phyloP scores from a whole-genome alignment of 2,113 vertebrate species.

The Pelmatolapia mariae region DNA sequence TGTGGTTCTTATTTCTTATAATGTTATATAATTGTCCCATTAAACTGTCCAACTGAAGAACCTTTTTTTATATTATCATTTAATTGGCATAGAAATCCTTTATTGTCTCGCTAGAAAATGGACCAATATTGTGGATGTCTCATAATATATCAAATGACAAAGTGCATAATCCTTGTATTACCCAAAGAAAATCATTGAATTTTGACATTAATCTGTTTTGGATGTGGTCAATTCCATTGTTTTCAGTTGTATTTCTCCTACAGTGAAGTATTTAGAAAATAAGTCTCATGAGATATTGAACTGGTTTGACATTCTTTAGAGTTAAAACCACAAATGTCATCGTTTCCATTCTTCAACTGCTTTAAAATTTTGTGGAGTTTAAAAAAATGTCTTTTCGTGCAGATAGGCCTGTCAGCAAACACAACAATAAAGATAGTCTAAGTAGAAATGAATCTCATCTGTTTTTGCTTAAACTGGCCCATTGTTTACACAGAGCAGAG shows the following conservation, averaged over 20 bases:
- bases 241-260: neutral
- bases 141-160: neutral
- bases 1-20: neutral
- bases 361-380: neutral
- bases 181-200: neutral
- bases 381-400: neutral
- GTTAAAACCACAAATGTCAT: neutral
- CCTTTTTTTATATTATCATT: neutral
- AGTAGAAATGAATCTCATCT: constrained; percentile 39
- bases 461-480: constrained; percentile 48
- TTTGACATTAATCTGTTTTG: neutral
- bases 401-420: constrained; percentile 8
- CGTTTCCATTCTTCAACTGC: neutral
- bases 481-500: constrained; percentile 42
- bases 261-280: neutral
- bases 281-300: neutral
- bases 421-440: constrained; percentile 22
- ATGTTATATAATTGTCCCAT: neutral
- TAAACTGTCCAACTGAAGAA: neutral
- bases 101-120: neutral
- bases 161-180: neutral
- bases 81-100: neutral
- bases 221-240: neutral
- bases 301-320: neutral
- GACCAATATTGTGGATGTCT: neutral